Evolutionary conservation across 2,797 vertebrate genomes (phyloP).

Genomic region (Echiichthys vipera): DNA sequence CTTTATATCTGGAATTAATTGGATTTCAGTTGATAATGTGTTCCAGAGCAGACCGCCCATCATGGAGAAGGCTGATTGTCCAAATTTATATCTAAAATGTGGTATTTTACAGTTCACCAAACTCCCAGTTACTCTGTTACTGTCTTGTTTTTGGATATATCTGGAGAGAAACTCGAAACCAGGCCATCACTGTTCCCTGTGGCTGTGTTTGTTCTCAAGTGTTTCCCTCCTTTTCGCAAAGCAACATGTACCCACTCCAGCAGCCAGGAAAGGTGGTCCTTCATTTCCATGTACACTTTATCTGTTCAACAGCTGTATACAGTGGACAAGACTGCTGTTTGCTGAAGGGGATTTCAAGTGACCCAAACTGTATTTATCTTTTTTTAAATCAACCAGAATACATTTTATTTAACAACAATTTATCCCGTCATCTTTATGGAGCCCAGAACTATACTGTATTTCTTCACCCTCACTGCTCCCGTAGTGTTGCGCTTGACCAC

Average conservation of each 20-base stretch:
- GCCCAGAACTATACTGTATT: background rate
- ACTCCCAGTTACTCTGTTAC: too few species aligned
- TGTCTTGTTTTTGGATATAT: too few species aligned
- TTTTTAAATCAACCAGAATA: background rate
- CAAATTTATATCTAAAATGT: too few species aligned
- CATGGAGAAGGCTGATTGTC: too few species aligned
- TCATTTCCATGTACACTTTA: background rate
- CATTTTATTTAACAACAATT: too few species aligned
- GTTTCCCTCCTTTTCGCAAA: background rate
- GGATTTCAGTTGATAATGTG: too few species aligned
- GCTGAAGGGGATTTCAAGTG: background rate
- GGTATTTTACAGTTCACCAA: too few species aligned
- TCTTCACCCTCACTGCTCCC: background rate
- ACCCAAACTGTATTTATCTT: background rate
- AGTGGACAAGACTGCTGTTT: background rate
- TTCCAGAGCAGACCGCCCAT: too few species aligned
- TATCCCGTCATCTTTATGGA: too few species aligned
- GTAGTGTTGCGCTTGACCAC: background rate
- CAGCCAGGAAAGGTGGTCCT: background rate
- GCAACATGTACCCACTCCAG: background rate
- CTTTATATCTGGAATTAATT: too few species aligned
- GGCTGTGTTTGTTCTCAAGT: background rate
- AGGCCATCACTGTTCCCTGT: background rate
- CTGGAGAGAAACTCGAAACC: too few species aligned
- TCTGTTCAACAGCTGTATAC: background rate